These are phyloP conservation scores for Micronycteris hirsuta DNA, from an alignment of 2,113 vertebrate species.

Conservation along the genomic window DNA sequence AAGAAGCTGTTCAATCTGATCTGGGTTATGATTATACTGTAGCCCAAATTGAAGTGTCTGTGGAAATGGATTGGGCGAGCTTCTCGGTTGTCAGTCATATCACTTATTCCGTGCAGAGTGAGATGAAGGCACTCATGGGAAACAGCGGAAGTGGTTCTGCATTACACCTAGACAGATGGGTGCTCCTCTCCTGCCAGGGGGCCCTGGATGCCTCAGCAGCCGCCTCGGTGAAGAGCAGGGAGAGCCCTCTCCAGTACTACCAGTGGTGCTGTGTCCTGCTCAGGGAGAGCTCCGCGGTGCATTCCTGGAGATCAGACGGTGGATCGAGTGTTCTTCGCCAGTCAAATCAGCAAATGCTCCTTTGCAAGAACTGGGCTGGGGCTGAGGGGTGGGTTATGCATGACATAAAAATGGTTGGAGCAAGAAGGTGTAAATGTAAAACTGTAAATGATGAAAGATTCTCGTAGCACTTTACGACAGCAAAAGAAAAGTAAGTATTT, in stretches of 20 bases:
- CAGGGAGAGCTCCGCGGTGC: accelerated
- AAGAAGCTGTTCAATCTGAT: constrained; percentile 47
- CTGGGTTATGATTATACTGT: constrained; percentile 10
- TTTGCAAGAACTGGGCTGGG: not conserved
- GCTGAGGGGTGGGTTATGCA: not conserved
- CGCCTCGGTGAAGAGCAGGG: accelerated
- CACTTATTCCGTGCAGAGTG: not conserved
- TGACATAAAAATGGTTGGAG: not conserved
- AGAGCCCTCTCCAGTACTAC: not conserved
- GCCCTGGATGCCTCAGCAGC: not conserved
- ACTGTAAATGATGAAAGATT: not conserved
- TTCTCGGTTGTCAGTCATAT: not conserved
- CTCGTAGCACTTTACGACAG: not conserved
- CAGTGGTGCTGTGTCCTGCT: accelerated
- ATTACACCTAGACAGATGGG: not conserved
- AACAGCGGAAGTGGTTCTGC: not conserved
- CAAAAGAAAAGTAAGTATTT: not conserved
- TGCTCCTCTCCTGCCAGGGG: not conserved
- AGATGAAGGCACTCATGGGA: constrained; percentile 46
- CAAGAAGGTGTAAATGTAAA: not conserved
- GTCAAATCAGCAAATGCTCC: not conserved
- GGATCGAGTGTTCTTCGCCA: not conserved
- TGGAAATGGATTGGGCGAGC: constrained; percentile 44
- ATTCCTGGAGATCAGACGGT: not conserved
- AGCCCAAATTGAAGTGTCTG: constrained; percentile 61